Evolutionary conservation across 2,888 invertebrate genomes (phyloP).

Genomic region (Campaea margaritaria): DNA sequence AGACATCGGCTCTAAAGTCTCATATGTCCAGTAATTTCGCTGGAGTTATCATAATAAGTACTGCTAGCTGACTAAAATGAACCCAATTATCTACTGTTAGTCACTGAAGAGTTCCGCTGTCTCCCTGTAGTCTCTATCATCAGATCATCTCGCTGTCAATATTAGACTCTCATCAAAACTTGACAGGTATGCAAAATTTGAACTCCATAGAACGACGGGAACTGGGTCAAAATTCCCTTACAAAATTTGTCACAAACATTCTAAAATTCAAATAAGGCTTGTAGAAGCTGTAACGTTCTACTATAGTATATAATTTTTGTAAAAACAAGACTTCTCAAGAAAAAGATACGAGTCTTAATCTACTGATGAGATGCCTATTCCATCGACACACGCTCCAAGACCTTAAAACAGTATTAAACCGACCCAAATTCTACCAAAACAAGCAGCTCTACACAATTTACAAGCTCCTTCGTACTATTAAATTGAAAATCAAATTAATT

Average conservation of each 20-base stretch:
- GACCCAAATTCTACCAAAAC: conserved; percentile 10
- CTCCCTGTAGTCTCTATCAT: background rate
- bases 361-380: background rate
- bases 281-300: no score
- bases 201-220: background rate
- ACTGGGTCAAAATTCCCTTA: background rate
- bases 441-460: conserved; percentile 39
- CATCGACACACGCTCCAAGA: background rate
- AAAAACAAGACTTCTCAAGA: no score
- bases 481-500: conserved; percentile 60
- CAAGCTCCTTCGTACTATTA: conserved; percentile 43
- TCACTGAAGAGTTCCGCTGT: background rate
- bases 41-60: no score
- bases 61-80: background rate
- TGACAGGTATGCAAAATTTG: background rate
- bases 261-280: background rate
- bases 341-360: background rate
- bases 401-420: background rate
- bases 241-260: background rate
- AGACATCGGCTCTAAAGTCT: no score
- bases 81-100: background rate
- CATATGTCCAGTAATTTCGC: no score
- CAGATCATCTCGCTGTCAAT: background rate
- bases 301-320: no score
- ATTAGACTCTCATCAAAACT: background rate